Evolutionary conservation across 2,888 invertebrate genomes (phyloP), one percentile per base, ranked within the genome.

Genomic region (Hemicrepidius hirtus): DNA sequence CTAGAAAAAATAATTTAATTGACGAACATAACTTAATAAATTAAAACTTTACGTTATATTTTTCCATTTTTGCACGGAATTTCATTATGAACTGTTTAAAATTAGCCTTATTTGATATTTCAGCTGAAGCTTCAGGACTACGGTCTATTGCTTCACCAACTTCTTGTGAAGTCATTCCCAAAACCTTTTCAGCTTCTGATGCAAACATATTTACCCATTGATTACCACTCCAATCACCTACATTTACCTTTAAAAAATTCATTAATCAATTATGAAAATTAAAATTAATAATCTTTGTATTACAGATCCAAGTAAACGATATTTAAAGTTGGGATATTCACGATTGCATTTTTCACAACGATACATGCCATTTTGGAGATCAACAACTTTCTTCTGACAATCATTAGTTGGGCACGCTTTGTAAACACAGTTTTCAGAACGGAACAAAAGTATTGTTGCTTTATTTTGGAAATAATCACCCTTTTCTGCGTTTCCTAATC

Each of bases 301-400:
- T 53, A 97, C 96, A 81, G 90, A 90, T 21, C 95, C 85, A 65
- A 99, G 88, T 76, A 97, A 87, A 49, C 98, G 90, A 87, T 96
- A 96, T 82, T 95, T 96, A 85, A 92, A 98, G 79, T 93, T 93
- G 0, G 94, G 92, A 84, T 90, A 95, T 77, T 96, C 95, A 66
- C 91, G 89, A 81, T 93, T 92, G 85, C 99, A 99, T 86, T 99
- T 99, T 85, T 99, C 99, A 86, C 99, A 99, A 64, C 97, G 90
- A 86, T 92, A 99, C 83, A 93, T 89, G 0, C 96, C 96, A 82
- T 96, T 96, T 76, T 93, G 93, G 82, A 94, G 91, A 85, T 98
- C 97, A 7, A 96, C 88, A 0, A 98, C 89, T 86, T 99, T 99
- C 87, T 99, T 99, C 85, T 98, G 97, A 86, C 99, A 99, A 63